phyloP scores from a whole-genome alignment of 2,113 vertebrate species.

The Vidua macroura region DNA sequence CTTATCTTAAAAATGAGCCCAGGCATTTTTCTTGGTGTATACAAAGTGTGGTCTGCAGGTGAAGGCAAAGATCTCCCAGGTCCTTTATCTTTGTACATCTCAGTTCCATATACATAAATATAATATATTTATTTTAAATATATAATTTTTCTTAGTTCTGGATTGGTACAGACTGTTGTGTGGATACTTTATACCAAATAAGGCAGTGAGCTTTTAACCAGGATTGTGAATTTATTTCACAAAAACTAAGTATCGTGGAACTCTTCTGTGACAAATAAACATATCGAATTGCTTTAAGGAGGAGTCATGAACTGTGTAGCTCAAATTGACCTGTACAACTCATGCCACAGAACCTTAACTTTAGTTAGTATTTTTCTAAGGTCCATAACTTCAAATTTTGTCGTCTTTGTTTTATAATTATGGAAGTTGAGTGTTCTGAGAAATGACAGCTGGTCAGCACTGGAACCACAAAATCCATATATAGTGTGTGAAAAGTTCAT shows the following conservation, averaged over 20 bases:
- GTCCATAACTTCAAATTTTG: neutral
- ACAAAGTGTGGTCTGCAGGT: neutral
- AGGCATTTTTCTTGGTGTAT: neutral
- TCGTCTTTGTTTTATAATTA: neutral
- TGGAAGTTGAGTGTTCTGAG: neutral
- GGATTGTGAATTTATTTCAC: neutral
- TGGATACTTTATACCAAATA: neutral
- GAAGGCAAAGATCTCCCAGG: neutral
- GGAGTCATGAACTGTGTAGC: neutral
- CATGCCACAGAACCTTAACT: neutral
- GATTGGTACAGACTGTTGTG: neutral
- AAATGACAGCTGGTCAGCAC: neutral
- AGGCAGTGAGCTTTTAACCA: neutral
- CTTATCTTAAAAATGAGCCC: neutral
- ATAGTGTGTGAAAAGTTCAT: neutral
- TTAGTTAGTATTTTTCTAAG: neutral
- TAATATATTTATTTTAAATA: too few relatives aligned
- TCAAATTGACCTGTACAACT: neutral
- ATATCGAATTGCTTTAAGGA: neutral
- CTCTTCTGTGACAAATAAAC: neutral
- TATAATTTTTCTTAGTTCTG: neutral
- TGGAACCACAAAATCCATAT: neutral
- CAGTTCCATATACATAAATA: neutral
- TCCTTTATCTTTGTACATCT: neutral
- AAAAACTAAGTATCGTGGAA: neutral